Evolutionary conservation across 2,888 invertebrate species (phyloP).

Genomic region (Mesodorylaimus sp.): DNA sequence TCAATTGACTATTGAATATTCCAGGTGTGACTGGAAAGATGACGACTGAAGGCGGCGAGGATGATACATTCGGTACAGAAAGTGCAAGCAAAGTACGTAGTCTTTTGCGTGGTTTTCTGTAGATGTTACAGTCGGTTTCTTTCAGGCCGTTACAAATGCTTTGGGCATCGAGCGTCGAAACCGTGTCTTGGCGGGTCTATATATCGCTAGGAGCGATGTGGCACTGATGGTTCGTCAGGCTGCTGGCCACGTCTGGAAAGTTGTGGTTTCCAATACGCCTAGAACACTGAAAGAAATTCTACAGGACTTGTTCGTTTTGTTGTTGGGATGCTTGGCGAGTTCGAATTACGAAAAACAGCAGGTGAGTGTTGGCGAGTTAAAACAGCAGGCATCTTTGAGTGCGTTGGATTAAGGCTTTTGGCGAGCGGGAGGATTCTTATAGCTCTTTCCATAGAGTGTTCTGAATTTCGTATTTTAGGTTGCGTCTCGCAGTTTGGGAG

Average conservation of each 20-base stretch:
- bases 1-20: constrained; percentile 1
- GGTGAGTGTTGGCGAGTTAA: constrained; percentile 28
- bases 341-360: constrained; percentile 88
- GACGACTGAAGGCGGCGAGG: constrained; percentile 93
- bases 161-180: constrained; percentile 75
- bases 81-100: constrained; percentile 50
- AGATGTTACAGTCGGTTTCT: constrained; percentile 3
- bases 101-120: background rate
- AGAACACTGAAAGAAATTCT: constrained; percentile 84
- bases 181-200: constrained; percentile 74
- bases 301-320: constrained; percentile 70
- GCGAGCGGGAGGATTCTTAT: background rate
- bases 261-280: constrained; percentile 93
- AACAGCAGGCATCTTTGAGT: background rate
- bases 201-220: constrained; percentile 92
- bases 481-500: constrained; percentile 84
- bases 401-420: background rate
- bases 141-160: constrained; percentile 61
- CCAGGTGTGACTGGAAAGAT: constrained; percentile 78
- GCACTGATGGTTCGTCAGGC: constrained; percentile 90
- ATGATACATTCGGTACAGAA: constrained; percentile 96
- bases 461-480: constrained; percentile 38
- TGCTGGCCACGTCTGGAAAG: constrained; percentile 97
- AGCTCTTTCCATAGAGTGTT: background rate
- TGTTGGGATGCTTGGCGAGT: constrained; percentile 82